These are phyloP conservation scores for Saturnia pavonia DNA, from an alignment of 2,888 invertebrate genomes.

Conservation along the genomic window DNA sequence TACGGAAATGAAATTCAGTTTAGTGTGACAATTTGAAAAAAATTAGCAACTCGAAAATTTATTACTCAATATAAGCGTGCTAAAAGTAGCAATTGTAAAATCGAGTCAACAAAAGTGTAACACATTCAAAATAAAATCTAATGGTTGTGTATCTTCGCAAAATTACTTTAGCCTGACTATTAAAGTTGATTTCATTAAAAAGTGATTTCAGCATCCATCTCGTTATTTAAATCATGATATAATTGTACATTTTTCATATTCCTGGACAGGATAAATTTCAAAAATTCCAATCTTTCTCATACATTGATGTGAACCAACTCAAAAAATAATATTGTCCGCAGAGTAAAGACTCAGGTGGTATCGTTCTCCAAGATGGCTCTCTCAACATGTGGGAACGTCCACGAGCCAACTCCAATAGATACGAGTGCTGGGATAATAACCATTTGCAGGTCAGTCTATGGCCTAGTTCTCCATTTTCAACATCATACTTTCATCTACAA, in stretches of 20 bases:
- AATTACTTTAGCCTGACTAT: background rate
- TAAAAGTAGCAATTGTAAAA: constrained; percentile 11
- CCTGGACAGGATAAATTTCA: background rate
- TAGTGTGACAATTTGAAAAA: constrained; percentile 2
- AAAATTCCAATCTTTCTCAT: background rate
- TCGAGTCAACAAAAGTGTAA: background rate
- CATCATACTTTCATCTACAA: background rate
- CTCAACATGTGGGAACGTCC: constrained; percentile 92
- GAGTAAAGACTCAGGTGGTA: constrained; percentile 87
- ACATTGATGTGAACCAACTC: background rate
- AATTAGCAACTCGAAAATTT: constrained; percentile 14
- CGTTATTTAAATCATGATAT: background rate
- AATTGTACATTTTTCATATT: background rate
- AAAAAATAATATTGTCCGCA: constrained; percentile 65
- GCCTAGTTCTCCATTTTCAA: background rate
- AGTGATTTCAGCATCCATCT: background rate
- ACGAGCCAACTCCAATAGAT: constrained; percentile 90
- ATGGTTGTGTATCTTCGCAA: background rate
- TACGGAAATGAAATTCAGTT: background rate
- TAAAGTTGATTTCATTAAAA: background rate
- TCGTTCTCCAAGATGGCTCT: constrained; percentile 85
- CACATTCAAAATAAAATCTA: background rate
- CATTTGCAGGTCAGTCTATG: constrained; percentile 67
- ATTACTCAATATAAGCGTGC: background rate
- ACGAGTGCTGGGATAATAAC: constrained; percentile 88